Evolutionary conservation across 2,888 invertebrate species (phyloP).

Genomic region (Noctua fimbriata): DNA sequence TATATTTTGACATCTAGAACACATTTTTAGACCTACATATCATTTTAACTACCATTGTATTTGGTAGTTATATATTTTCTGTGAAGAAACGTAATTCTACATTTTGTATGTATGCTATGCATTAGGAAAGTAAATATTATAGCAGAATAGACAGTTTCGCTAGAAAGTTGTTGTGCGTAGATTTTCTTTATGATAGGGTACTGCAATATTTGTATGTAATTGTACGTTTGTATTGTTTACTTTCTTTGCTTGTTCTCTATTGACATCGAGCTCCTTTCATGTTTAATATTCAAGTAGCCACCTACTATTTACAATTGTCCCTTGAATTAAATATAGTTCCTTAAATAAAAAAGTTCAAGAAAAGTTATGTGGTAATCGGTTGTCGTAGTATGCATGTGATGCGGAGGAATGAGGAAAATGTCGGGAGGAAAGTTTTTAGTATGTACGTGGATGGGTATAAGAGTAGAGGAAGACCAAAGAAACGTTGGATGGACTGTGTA

Average conservation of each 20-base stretch:
- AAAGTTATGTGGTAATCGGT: too few relatives aligned
- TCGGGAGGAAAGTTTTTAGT: too few relatives aligned
- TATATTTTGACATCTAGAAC: neutral
- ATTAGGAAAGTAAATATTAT: conserved; percentile 43
- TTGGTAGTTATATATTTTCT: conserved; percentile 5
- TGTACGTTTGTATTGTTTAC: conserved; percentile 33
- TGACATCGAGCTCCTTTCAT: neutral
- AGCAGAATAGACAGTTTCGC: conserved; percentile 36
- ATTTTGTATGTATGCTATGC: conserved; percentile 18
- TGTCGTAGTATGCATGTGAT: too few relatives aligned
- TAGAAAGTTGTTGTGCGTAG: conserved; percentile 54
- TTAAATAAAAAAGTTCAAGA: neutral
- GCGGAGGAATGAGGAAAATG: too few relatives aligned
- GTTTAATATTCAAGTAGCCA: neutral
- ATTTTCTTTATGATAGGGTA: conserved; percentile 54
- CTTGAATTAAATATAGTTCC: neutral
- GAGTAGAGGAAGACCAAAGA: too few relatives aligned
- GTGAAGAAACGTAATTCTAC: conserved; percentile 8
- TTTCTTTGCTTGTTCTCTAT: conserved; percentile 30
- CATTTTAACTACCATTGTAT: neutral
- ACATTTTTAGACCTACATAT: neutral
- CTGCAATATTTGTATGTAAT: conserved; percentile 37
- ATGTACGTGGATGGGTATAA: too few relatives aligned
- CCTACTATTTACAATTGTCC: neutral
- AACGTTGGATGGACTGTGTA: too few relatives aligned